Evolutionary conservation across 2,888 invertebrate genomes (phyloP).

Genomic region (Cerceris ruficornis): DNA sequence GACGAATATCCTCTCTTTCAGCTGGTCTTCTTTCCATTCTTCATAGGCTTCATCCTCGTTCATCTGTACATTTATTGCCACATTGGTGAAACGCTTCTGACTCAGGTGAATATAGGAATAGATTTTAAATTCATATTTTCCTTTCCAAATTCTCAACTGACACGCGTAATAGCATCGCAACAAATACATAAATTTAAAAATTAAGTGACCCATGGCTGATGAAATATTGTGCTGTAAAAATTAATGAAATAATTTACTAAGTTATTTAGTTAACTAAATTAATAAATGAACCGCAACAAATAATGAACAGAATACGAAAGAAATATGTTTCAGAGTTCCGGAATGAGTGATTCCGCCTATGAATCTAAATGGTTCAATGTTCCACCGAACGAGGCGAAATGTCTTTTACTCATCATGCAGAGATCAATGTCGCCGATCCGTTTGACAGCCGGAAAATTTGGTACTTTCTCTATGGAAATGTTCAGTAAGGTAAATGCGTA

Average conservation of each 20-base stretch:
- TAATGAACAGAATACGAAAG: too few species aligned
- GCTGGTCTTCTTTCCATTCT: constrained; percentile 52
- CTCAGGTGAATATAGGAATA: constrained; percentile 23
- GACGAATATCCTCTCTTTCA: constrained; percentile 32
- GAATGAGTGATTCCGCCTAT: constrained; percentile 61
- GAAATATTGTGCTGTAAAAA: too few species aligned
- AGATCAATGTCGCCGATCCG: constrained; percentile 63
- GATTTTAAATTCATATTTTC: background rate
- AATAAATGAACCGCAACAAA: background rate
- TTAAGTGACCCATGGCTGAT: too few species aligned
- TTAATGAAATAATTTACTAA: too few species aligned
- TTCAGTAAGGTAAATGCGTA: constrained; percentile 62
- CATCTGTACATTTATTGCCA: constrained; percentile 69
- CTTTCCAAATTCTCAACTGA: too few species aligned
- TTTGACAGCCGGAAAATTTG: constrained; percentile 72
- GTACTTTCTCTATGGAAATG: constrained; percentile 64
- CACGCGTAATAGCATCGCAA: too few species aligned
- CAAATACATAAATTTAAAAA: too few species aligned
- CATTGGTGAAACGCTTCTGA: constrained; percentile 63
- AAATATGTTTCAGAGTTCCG: constrained; percentile 56
- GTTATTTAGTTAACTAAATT: background rate
- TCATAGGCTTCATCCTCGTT: constrained; percentile 36
- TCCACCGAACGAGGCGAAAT: constrained; percentile 42
- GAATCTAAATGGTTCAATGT: constrained; percentile 67
- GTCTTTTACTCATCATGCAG: constrained; percentile 58